Evolutionary conservation across 2,113 vertebrate genomes (phyloP).

Genomic region (Micromys minutus): DNA sequence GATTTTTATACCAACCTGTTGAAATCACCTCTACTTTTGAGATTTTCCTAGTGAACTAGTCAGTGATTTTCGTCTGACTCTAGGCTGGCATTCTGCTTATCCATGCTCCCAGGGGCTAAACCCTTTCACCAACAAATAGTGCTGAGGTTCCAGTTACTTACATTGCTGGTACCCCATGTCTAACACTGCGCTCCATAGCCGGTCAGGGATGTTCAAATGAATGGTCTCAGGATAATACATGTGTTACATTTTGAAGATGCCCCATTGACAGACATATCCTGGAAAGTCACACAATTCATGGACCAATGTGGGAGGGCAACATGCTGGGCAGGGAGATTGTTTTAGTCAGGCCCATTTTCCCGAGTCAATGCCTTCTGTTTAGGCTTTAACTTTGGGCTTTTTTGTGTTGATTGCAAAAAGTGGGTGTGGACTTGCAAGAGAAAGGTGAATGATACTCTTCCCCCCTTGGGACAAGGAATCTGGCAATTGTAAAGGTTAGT

Average conservation of each 20-base stretch:
- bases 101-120: not conserved
- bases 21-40: not conserved
- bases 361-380: not conserved
- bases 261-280: not conserved
- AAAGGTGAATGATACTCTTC: not conserved
- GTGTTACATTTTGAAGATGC: not conserved
- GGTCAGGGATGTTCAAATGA: not conserved
- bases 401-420: not conserved
- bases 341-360: not conserved
- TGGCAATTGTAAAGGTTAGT: not conserved
- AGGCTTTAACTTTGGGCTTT: not conserved
- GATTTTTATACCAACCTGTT: not conserved
- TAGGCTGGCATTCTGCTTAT: not conserved
- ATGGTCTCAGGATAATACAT: not conserved
- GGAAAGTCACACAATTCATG: accelerated
- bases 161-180: not conserved
- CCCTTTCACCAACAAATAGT: not conserved
- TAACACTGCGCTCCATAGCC: not conserved
- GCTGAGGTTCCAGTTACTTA: not conserved
- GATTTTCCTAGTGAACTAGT: not conserved
- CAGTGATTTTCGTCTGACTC: not conserved
- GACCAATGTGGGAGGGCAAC: not conserved
- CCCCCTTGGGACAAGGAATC: not conserved
- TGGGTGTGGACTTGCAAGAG: not conserved
- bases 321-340: not conserved